These are phyloP conservation scores for Auanema freiburgensis DNA, from an alignment of 2,888 invertebrate species.

Conservation along the genomic window DNA sequence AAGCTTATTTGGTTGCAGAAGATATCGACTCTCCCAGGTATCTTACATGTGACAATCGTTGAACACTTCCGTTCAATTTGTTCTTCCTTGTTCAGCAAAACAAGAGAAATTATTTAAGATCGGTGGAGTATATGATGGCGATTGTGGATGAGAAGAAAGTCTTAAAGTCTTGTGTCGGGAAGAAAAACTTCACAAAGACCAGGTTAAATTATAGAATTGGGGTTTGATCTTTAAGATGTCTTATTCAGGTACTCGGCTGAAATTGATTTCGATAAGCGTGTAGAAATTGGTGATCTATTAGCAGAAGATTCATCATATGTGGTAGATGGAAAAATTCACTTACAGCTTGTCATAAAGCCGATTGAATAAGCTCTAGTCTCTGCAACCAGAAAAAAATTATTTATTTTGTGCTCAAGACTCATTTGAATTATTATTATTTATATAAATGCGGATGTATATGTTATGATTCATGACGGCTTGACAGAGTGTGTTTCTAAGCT, in stretches of 20 bases:
- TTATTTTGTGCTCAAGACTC: neutral
- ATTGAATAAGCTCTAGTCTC: constrained; percentile 42
- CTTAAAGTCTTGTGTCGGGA: constrained; percentile 65
- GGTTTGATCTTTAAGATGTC: neutral
- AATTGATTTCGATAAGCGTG: constrained; percentile 66
- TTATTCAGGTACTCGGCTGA: constrained; percentile 65
- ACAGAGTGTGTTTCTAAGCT: no score
- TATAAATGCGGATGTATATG: no score
- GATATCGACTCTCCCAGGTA: constrained; percentile 55
- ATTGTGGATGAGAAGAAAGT: constrained; percentile 65
- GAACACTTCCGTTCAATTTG: neutral
- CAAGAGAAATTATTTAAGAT: constrained; percentile 25
- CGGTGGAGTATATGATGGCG: constrained; percentile 55
- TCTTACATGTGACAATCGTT: neutral
- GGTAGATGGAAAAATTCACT: constrained; percentile 43
- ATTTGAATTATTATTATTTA: no score
- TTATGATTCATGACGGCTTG: no score
- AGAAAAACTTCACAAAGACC: constrained; percentile 67
- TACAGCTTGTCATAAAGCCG: constrained; percentile 52
- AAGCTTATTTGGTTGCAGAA: constrained; percentile 45
- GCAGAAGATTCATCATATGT: constrained; percentile 50
- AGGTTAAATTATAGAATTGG: constrained; percentile 28
- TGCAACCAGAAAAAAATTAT: neutral
- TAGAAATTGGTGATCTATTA: constrained; percentile 59
- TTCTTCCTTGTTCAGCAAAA: neutral